Evolutionary conservation across 2,888 invertebrate species (phyloP).

Genomic region (Cephalotes varians): DNA sequence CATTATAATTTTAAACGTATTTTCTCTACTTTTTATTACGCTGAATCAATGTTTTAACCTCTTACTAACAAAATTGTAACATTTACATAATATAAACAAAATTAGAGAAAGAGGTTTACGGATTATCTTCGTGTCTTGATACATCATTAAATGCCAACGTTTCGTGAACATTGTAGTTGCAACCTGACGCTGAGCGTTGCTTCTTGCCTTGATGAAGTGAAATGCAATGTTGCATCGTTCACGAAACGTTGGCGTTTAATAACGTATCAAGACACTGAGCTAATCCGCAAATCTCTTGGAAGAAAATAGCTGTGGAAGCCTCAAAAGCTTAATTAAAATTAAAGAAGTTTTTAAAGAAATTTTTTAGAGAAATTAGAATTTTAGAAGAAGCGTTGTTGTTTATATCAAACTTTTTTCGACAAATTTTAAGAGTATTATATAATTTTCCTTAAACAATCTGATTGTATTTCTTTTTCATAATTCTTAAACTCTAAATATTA

Average conservation of each 20-base stretch:
- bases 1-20: constrained; percentile 47
- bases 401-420: neutral
- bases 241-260: no score
- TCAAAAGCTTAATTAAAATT: no score
- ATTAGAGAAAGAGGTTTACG: no score
- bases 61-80: neutral
- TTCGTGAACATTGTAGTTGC: no score
- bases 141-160: no score
- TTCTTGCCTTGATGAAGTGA: no score
- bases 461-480: neutral
- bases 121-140: no score
- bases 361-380: neutral
- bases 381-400: neutral
- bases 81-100: neutral
- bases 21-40: neutral
- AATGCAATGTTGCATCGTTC: no score
- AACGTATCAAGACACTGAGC: no score
- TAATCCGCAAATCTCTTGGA: no score
- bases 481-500: neutral
- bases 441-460: neutral
- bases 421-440: neutral
- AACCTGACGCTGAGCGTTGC: no score
- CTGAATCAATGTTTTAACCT: neutral
- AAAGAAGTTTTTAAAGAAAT: neutral
- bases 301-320: no score